phyloP scores from a whole-genome alignment of 1,140 invertebrate species.

The Sycobia sp. region DNA sequence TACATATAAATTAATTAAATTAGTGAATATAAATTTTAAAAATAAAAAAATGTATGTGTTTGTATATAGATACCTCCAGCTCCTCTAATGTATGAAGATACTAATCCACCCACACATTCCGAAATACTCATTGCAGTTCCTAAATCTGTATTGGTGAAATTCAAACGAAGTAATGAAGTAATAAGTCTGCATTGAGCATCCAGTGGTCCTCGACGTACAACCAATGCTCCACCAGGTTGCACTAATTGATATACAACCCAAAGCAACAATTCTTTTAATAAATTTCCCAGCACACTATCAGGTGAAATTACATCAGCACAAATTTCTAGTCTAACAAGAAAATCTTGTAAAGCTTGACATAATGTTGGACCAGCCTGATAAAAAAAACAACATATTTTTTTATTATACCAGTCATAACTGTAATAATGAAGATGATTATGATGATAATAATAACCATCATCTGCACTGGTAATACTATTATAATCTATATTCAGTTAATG shows the following conservation, averaged over 20 bases:
- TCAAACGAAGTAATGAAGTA: conserved; percentile 69
- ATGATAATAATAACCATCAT: no score
- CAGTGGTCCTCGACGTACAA: conserved; percentile 74
- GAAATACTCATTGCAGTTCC: conserved; percentile 76
- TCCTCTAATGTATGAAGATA: conserved; percentile 54
- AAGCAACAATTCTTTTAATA: conserved; percentile 73
- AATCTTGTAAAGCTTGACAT: conserved; percentile 74
- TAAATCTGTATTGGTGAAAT: conserved; percentile 72
- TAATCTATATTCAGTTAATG: no score
- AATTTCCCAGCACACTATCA: conserved; percentile 64
- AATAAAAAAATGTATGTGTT: neutral
- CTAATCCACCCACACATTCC: conserved; percentile 69
- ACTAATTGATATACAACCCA: conserved; percentile 75
- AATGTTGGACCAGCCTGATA: conserved; percentile 78
- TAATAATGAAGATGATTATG: no score
- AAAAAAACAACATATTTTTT: conserved; percentile 16
- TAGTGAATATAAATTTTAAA: neutral
- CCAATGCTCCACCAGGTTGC: conserved; percentile 72
- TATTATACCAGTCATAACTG: no score
- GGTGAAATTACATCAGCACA: conserved; percentile 70
- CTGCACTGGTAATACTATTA: no score
- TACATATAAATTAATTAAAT: no score
- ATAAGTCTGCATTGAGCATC: conserved; percentile 81
- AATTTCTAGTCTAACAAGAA: conserved; percentile 72
- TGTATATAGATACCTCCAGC: conserved; percentile 43